Conservation (phyloP, 2,888 invertebrate genomes). For the Dicycla oo region DNA sequence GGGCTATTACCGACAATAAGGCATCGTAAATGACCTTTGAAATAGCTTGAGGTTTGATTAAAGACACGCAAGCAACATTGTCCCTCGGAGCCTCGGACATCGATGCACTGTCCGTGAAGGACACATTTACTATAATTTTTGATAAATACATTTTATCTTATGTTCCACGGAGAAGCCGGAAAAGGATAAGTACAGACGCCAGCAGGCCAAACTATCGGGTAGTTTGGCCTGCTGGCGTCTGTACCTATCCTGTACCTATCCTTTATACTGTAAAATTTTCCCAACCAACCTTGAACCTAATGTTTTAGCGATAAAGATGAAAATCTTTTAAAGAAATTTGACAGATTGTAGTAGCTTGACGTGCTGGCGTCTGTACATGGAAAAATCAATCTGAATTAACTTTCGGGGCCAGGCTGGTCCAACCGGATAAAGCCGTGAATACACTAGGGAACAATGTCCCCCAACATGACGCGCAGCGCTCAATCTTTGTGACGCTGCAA, state of each 20-base stretch:
- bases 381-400: neutral
- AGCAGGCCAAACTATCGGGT: no score
- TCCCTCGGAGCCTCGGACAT: neutral
- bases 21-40: no score
- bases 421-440: neutral
- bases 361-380: no score
- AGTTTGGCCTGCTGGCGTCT: no score
- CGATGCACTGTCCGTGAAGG: neutral
- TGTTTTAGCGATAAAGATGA: no score
- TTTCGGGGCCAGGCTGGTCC: neutral
- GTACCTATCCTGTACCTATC: no score
- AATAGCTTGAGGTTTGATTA: neutral
- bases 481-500: neutral
- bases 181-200: no score
- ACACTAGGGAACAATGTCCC: neutral
- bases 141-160: neutral
- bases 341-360: no score
- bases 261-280: no score
- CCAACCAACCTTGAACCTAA: no score
- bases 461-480: neutral
- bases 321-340: no score
- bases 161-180: neutral
- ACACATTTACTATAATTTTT: neutral
- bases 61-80: neutral
- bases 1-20: neutral